Percentiles rank a stretch among this genome's conserved stretches.
These are phyloP conservation scores for Rosalia funebris DNA, from an alignment of 2,888 invertebrate genomes.

Conservation along the genomic window DNA sequence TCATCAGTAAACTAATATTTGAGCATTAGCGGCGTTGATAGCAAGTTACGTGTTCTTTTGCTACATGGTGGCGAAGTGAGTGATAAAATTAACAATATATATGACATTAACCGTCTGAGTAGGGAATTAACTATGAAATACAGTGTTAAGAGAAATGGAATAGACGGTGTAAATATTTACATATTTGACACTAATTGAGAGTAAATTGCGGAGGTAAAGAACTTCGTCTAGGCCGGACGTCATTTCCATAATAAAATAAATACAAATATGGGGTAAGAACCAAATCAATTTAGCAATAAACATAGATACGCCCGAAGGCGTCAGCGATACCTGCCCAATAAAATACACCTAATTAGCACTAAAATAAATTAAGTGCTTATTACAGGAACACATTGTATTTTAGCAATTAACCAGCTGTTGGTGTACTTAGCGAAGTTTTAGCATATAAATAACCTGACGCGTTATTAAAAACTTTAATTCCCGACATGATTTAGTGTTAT, in stretches of 20 bases:
- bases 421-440: slow-evolving; percentile 54
- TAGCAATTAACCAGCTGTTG: slow-evolving; percentile 60
- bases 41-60: slow-evolving; percentile 27
- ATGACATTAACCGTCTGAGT: slow-evolving; percentile 18
- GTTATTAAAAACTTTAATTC: slow-evolving; percentile 59
- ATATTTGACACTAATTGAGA: slow-evolving; percentile 42
- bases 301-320: slow-evolving; percentile 31
- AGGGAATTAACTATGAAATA: slow-evolving; percentile 44
- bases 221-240: slow-evolving; percentile 3
- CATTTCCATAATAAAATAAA: slow-evolving; percentile 33
- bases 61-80: slow-evolving; percentile 23
- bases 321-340: slow-evolving; percentile 42
- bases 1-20: too few relatives aligned
- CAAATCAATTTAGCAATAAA: slow-evolving; percentile 39
- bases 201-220: slow-evolving; percentile 33
- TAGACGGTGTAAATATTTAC: slow-evolving; percentile 37
- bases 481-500: slow-evolving; percentile 60
- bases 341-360: slow-evolving; percentile 57
- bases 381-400: slow-evolving; percentile 59
- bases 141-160: slow-evolving; percentile 45
- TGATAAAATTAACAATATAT: slow-evolving; percentile 36
- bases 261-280: slow-evolving; percentile 31
- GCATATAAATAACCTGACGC: slow-evolving; percentile 58
- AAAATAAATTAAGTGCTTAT: slow-evolving; percentile 61
- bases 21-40: too few relatives aligned